Base-by-base conservation (phyloP, 2,888 invertebrate genomes). In the Daptonema setosum region DNA sequence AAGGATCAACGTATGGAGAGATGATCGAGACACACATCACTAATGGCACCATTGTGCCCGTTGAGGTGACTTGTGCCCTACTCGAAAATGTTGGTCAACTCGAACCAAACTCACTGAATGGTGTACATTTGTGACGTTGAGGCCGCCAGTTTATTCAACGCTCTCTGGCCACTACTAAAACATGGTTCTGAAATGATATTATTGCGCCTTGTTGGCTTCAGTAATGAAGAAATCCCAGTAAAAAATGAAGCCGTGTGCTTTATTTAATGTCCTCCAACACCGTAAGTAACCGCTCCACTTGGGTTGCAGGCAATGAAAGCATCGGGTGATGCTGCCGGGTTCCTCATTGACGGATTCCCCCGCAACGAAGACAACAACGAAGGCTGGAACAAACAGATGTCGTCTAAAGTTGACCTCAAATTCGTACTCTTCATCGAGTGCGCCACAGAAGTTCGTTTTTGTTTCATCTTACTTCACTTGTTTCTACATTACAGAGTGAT, bases 311-410 rank as follows among this genome's bases (percentile, higher is more conserved):
- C 68, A 8, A 70, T 70, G 68, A 55, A 59, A n/a, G 63, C 64
- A 11, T 45, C 59, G 1, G 62, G 64, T 22, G 62, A 64, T 47
- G 59, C 59, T 20, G 63, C 58, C 8, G 68, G 68, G 57, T 99
- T 95, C 72, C 78, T 99, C 8, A 83, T 99, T 65, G 99, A 99
- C 73, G 99, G 99, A 1, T 99, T 99, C 72, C 97, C 97, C 20
- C 79, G 97, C 28, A 99, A 97, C 73, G 80, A 87, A 71, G 83
- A 97, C 71, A 99, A 99, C 71, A 74, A 95, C 60, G 83, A 87
- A 54, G 97, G 97, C 8, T 99, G 97, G 97, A 80, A 81, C 47
- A 70, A 71, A 63, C 76, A 76, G 61, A 88, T 97, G 85, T 75
- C 80, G 0, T 81, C 81, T 28, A 88, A 88, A 72, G 60, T 17